These are phyloP conservation scores for Meloidogyne chitwoodi DNA, from an alignment of 1,140 invertebrate species.

Conservation along the genomic window DNA sequence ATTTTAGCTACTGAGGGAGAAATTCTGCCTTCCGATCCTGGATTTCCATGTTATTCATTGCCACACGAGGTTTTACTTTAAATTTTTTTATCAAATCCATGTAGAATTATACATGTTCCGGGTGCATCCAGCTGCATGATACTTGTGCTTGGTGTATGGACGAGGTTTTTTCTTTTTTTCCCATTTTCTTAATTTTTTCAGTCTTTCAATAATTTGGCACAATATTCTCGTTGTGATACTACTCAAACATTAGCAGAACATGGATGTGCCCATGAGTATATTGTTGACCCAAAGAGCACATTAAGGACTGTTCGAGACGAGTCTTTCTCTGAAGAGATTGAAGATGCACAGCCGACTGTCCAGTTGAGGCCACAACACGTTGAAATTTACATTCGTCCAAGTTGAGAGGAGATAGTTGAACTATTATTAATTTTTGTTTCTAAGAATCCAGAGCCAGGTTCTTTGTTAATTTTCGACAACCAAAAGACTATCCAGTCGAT, in stretches of 20 bases:
- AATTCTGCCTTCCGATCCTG: slow-evolving; percentile 47
- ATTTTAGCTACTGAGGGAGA: slow-evolving; percentile 40
- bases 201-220: slow-evolving; percentile 57
- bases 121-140: slow-evolving; percentile 57
- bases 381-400: slow-evolving; percentile 52
- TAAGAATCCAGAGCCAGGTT: slow-evolving; percentile 56
- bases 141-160: slow-evolving; percentile 57
- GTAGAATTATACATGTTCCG: slow-evolving; percentile 53
- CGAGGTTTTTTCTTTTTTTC: slow-evolving; percentile 27
- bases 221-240: slow-evolving; percentile 54
- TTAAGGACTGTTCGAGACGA: slow-evolving; percentile 37
- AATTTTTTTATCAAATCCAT: background rate
- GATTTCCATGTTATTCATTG: slow-evolving; percentile 59
- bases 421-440: background rate
- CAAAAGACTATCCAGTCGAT: slow-evolving; percentile 79
- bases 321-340: slow-evolving; percentile 38
- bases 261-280: slow-evolving; percentile 52
- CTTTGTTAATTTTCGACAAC: slow-evolving; percentile 64
- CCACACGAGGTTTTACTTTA: slow-evolving; percentile 32
- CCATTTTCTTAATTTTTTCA: background rate
- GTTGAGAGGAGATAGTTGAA: slow-evolving; percentile 21
- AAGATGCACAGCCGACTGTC: slow-evolving; percentile 51
- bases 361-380: slow-evolving; percentile 58
- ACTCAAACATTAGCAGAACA: slow-evolving; percentile 47
- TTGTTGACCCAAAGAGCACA: slow-evolving; percentile 54